phyloP scores from a whole-genome alignment of 2,888 invertebrate genomes.

The Macaria liturata region DNA sequence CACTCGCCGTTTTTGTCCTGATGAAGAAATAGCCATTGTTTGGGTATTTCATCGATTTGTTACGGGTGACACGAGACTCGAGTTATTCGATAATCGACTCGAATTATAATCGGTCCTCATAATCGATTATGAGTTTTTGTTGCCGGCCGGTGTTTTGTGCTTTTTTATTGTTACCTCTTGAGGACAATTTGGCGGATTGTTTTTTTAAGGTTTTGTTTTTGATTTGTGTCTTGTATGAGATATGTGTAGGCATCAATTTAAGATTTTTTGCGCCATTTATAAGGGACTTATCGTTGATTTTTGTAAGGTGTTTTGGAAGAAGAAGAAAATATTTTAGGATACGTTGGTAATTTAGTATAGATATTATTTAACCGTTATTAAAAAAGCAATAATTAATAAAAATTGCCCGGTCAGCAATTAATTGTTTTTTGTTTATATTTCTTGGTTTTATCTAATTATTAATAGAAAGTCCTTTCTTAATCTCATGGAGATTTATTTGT shows the following conservation, averaged over 20 bases:
- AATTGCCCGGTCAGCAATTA: no score
- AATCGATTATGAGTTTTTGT: slow-evolving; percentile 76
- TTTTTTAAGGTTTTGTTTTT: slow-evolving; percentile 1
- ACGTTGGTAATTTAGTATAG: no score
- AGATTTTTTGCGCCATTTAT: no score
- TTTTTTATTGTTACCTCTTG: slow-evolving; percentile 41
- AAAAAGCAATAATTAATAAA: no score
- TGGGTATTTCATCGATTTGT: slow-evolving; percentile 64
- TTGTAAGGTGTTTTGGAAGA: no score
- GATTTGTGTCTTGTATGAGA: no score
- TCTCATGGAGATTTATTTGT: slow-evolving; percentile 17
- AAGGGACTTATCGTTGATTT: no score
- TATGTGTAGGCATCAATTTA: no score
- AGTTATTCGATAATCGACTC: slow-evolving; percentile 72
- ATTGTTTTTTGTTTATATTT: no score
- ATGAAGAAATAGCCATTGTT: slow-evolving; percentile 78
- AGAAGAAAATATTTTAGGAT: no score
- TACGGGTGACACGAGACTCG: slow-evolving; percentile 69
- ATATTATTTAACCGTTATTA: no score
- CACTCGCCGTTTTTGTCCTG: slow-evolving; percentile 73
- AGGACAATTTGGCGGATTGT: slow-evolving; percentile 23
- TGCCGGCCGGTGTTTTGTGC: slow-evolving; percentile 69
- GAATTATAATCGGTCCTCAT: slow-evolving; percentile 68
- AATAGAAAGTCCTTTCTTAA: slow-evolving; percentile 15
- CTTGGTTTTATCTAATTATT: neutral